Evolutionary conservation across 2,113 vertebrate genomes (phyloP).

Genomic region (Asarcornis scutulata): DNA sequence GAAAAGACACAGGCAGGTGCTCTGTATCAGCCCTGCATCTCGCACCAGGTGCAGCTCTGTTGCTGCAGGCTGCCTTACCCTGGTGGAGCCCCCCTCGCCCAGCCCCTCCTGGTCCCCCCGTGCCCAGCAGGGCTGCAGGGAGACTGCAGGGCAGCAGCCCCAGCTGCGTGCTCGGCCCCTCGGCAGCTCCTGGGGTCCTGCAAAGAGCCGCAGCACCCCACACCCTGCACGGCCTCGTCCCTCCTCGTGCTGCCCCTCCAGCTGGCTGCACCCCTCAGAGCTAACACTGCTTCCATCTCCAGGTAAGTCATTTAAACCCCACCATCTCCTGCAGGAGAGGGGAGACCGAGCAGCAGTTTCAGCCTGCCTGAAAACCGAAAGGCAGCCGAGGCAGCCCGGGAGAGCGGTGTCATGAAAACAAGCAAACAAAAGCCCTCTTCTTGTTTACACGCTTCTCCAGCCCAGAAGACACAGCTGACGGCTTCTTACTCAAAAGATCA

Average conservation of each 20-base stretch:
- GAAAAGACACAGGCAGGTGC: neutral
- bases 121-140: no score
- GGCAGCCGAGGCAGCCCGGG: neutral
- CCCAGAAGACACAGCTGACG: neutral
- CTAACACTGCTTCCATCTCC: neutral
- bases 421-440: neutral
- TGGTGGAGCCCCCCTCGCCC: fast-evolving
- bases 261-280: neutral
- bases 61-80: no score
- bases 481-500: neutral
- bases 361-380: neutral
- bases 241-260: neutral
- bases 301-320: fast-evolving
- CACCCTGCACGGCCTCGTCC: fast-evolving
- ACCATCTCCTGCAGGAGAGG: no score
- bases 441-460: neutral
- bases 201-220: fast-evolving
- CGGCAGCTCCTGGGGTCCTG: neutral
- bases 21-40: neutral
- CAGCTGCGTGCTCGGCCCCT: neutral
- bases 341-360: fast-evolving
- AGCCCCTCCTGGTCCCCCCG: neutral
- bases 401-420: neutral
- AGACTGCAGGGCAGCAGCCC: neutral
- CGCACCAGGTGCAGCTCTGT: neutral